A percentile compares a stretch with the other conserved stretches of the same genome.
Evolutionary conservation across 2,113 vertebrate genomes (phyloP).

Genomic region (Silurus meridionalis): DNA sequence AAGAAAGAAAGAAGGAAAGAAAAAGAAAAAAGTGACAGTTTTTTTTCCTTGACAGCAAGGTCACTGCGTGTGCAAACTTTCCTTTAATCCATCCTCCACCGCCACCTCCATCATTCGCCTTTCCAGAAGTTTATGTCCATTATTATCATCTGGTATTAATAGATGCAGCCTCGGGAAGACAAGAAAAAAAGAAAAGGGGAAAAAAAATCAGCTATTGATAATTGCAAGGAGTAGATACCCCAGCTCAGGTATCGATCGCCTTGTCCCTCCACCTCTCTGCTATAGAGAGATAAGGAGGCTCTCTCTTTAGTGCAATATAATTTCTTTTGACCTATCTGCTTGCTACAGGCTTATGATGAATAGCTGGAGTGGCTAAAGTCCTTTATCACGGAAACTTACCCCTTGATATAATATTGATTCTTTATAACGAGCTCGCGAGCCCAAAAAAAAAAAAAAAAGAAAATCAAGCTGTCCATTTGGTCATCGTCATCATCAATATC

Average conservation of each 20-base stretch:
- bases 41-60: constrained; percentile 70
- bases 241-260: constrained; percentile 97
- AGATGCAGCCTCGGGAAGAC: constrained; percentile 95
- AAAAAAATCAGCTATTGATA: constrained; percentile 97
- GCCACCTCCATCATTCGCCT: constrained; percentile 56
- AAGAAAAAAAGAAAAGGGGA: constrained; percentile 50
- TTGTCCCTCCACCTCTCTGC: constrained; percentile 97
- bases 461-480: constrained; percentile 99
- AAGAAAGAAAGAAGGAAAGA: too few relatives aligned
- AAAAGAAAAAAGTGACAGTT: constrained; percentile 53
- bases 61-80: constrained; percentile 68
- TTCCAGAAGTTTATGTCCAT: constrained; percentile 74
- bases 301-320: constrained; percentile 99
- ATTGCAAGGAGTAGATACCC: constrained; percentile 94
- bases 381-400: constrained; percentile 99
- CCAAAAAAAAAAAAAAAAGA: background rate
- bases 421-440: constrained; percentile 95
- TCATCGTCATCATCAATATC: constrained; percentile 99
- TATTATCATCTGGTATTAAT: constrained; percentile 98
- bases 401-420: constrained; percentile 99
- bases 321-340: constrained; percentile 99
- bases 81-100: constrained; percentile 39
- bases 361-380: constrained; percentile 97
- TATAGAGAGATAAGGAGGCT: constrained; percentile 98
- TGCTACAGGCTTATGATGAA: constrained; percentile 99